Base-by-base conservation (phyloP, 2,888 invertebrate species). In the Tiliacea citrago region DNA sequence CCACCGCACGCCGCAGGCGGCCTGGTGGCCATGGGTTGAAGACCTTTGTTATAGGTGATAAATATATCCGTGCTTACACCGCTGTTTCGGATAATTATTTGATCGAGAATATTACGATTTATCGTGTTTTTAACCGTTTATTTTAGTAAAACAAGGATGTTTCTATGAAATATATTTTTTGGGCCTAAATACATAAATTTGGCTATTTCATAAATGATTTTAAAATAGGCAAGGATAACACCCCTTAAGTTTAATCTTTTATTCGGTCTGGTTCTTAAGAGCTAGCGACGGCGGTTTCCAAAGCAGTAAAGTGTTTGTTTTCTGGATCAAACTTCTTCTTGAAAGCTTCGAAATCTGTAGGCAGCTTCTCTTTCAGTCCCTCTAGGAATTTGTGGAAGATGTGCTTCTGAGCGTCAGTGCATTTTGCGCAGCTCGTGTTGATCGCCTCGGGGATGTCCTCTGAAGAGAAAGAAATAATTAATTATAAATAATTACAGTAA, bases 381-480 rank as follows among this genome's bases (percentile, higher is more conserved):
- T 94, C 95, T 0, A 97, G 94, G 79, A 97, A 97, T 83, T 94
- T 96, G 67, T 97, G 97, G 47, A 97, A 95, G 47, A 97, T 97
- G 75, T 95, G 94, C 86, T 97, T 97, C 91, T 98, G 98, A 61
- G 97, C 97, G 58, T 96, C 95, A 12, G 97, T 97, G 89, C 98
- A 98, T 90, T 97, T 98, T 35, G 90, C 92, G 91, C 98, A 98
- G 47, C 97, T 96, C 61, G 97, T 96, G 83, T 92, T 89, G 35
- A 98, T 94, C 0, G 97, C 98, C 88, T 98, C 98, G 0, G 97
- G 97, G 74, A 98, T 91, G 81, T 97, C 97, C 87, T 97, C 98
- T 98, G 93, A 21, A 94, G 93, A 78, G 1, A 61, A 49, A 12
- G 18, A 67, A 42, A 53, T 51, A 35, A 49, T 49, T 35, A 16